Base-by-base conservation (phyloP, 1,140 invertebrate species). In the Eupristina koningsbergeri region DNA sequence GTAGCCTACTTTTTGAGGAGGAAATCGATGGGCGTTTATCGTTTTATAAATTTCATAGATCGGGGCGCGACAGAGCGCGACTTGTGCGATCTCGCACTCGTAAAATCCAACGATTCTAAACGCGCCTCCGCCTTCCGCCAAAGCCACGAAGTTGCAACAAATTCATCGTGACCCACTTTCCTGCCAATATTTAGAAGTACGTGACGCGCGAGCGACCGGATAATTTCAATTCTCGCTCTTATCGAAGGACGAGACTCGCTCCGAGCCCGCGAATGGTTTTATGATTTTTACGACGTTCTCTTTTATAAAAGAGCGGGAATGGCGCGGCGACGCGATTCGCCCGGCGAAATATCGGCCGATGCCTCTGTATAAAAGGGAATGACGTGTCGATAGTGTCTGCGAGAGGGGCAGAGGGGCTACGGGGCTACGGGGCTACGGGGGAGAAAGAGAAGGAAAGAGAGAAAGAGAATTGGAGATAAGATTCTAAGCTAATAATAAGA, bases 91-190 rank as follows among this genome's bases (percentile, higher is more conserved):
- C 45, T 83, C 74, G 63, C 77, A 76, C 45, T 83, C 74, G 63
- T 83, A 76, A 83, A 83, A 83, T 77, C 39, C 61, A 64, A 77
- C 74, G 73, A 76, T 75, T 64, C 39, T 9, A 29, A n/a, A 17
- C 47, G 61, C 80, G 58, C 58, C 1, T 31, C 26, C 17, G 39
- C 77, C 64, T 64, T 67, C 64, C 53, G 50, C 41, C 29, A 73
- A 69, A 31, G 41, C 41, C 5, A 7, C 11, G 11, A 45, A 31
- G 7, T n/a, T 29, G 26, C 63, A 15, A 34, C 69, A 45, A 81
- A 61, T 58, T 39, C 73, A 63, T 53, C 45, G 61, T 47, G 82
- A 79, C 82, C 75, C 53, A 83, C n/a, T 83, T 83, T 53, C 45
- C 36, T 36, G 11, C 63, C 47, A 71, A 64, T 47, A 50, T 58